Percentiles rank a stretch among this genome's conserved stretches.
Evolutionary conservation across 2,888 invertebrate genomes (phyloP).

Genomic region (Mimas tiliae): DNA sequence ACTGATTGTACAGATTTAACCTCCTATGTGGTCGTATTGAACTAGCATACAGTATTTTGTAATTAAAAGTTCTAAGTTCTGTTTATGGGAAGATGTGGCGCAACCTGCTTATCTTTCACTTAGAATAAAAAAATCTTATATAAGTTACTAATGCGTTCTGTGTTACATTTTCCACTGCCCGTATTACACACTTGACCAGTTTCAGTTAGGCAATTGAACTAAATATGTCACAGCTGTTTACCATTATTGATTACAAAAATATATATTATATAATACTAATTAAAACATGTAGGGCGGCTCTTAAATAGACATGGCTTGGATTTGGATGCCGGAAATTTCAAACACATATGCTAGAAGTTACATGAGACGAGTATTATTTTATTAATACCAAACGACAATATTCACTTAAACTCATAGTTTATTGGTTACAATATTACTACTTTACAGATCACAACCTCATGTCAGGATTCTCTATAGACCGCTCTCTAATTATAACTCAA

Average conservation of each 20-base stretch:
- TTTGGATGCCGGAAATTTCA: constrained; percentile 6
- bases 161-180: not conserved
- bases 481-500: too few relatives aligned
- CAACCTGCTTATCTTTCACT: not conserved
- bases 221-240: constrained; percentile 2
- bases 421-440: too few relatives aligned
- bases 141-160: not conserved
- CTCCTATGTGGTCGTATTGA: too few relatives aligned
- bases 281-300: not conserved
- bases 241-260: not conserved
- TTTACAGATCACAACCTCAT: too few relatives aligned
- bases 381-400: too few relatives aligned
- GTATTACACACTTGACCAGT: not conserved
- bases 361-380: too few relatives aligned
- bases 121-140: not conserved
- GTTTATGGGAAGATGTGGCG: not conserved
- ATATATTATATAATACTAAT: constrained; percentile 2
- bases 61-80: too few relatives aligned
- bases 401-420: too few relatives aligned
- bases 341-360: too few relatives aligned
- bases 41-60: too few relatives aligned
- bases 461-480: too few relatives aligned
- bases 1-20: too few relatives aligned
- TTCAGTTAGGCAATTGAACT: not conserved
- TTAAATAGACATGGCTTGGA: not conserved